Evolutionary conservation across 2,113 vertebrate species (phyloP).

Genomic region (Talpa occidentalis): DNA sequence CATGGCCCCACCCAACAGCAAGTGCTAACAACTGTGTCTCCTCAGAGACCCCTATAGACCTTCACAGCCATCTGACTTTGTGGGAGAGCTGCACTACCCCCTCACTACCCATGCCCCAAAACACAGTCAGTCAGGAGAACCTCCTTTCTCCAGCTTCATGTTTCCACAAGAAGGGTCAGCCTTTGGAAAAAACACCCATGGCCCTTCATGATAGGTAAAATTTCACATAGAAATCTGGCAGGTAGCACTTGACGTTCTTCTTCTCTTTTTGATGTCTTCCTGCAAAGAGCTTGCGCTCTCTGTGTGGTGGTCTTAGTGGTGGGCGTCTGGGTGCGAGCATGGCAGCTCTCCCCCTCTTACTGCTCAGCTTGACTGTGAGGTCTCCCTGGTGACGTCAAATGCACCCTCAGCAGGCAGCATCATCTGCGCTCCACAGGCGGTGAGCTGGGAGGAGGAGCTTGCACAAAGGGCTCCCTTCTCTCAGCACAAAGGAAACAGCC

Average conservation of each 20-base stretch:
- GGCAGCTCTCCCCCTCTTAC: background rate
- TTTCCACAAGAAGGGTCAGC: background rate
- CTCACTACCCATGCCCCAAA: background rate
- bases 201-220: too few relatives aligned
- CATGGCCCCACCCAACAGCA: background rate
- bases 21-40: background rate
- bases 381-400: too few relatives aligned
- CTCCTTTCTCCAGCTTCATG: background rate
- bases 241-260: background rate
- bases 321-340: background rate
- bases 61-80: background rate
- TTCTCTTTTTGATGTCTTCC: background rate
- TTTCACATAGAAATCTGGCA: background rate
- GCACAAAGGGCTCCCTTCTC: background rate
- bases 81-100: background rate
- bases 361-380: background rate
- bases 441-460: background rate
- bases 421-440: background rate
- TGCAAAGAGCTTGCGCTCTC: accelerated
- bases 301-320: background rate
- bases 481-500: background rate
- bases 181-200: background rate
- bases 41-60: too few relatives aligned
- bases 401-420: too few relatives aligned
- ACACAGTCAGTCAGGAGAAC: background rate